phyloP scores from a whole-genome alignment of 2,888 invertebrate genomes.

The Exephanes ischioxanthus region DNA sequence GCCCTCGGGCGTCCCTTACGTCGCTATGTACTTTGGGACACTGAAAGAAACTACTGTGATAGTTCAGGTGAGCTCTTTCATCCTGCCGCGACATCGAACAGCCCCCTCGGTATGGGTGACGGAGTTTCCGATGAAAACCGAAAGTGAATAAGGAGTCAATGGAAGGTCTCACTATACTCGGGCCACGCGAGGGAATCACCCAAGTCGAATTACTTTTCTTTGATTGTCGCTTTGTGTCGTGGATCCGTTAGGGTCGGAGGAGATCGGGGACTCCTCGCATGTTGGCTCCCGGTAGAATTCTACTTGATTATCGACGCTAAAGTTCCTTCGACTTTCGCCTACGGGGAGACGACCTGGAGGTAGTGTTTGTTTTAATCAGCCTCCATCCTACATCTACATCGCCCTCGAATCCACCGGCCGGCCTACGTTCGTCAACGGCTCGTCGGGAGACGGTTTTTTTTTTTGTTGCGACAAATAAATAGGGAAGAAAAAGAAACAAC shows the following conservation, averaged over 20 bases:
- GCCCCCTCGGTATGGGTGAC: slow-evolving; percentile 20
- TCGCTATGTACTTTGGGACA: neutral
- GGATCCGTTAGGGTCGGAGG: neutral
- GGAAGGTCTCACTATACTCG: slow-evolving; percentile 11
- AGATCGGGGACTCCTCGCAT: slow-evolving; percentile 15
- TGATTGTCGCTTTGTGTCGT: slow-evolving; percentile 36
- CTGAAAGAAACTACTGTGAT: slow-evolving; percentile 6
- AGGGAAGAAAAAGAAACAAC: neutral
- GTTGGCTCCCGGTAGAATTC: neutral
- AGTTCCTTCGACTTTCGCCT: slow-evolving; percentile 20
- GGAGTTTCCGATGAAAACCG: neutral
- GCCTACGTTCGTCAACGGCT: slow-evolving; percentile 20
- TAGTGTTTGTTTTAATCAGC: slow-evolving; percentile 44
- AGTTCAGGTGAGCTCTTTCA: slow-evolving; percentile 24
- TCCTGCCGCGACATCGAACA: slow-evolving; percentile 17
- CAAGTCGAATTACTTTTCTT: slow-evolving; percentile 41
- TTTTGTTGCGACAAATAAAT: neutral
- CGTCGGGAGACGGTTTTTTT: neutral
- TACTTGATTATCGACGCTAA: slow-evolving; percentile 22
- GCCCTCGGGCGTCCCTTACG: too few relatives aligned
- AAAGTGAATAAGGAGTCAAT: slow-evolving; percentile 46
- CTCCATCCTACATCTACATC: slow-evolving; percentile 4
- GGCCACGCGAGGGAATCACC: neutral
- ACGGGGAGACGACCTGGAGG: neutral
- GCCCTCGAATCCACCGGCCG: slow-evolving; percentile 13